Base-by-base conservation (phyloP, 2,113 vertebrate genomes). In the Mixornis gularis region DNA sequence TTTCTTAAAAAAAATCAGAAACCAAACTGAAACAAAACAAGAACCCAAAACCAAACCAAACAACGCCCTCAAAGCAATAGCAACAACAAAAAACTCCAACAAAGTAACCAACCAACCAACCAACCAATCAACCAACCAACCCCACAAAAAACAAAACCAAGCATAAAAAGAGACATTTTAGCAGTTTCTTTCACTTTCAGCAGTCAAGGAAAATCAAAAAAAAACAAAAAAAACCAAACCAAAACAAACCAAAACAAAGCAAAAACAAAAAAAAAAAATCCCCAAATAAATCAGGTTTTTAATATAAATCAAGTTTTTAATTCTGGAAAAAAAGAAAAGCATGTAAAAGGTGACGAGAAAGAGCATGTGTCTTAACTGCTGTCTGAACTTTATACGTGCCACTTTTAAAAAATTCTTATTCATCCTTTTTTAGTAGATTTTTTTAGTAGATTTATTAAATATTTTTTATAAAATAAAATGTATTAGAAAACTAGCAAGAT, bases 11-110 rank as follows among this genome's bases (percentile, higher is more conserved):
- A 17, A 25, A 17, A 22, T 8, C 5, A 1, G 21, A 24, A 60
- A 32, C 2, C 5, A 14, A 29, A 58, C 10, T 4, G 9, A 44
- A 56, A 20, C 6, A 30, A 30, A 22, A 27, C 13, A 36, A 52
- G 19, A 16, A 12, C 3, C 17, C 16, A 4, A 64, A 64, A 25
- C 7, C 2, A 65, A 53, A 46, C 4, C 8, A 32, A 52, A 52
- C 18, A 34, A 41, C 12, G 5, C 3, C 12, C 1, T 9, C 7
- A 32, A 52, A 29, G 0, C 4, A 27, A 32, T 4, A 41, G 13
- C 10, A 55, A 22, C 18, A 46, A 3, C 4, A 46, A 49, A 68
- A n/a, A 43, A 10, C 10, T 6, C 17, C 16, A 58, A 53, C 19
- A 43, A 26, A 30, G 3, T 6, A 34, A 60, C 12, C 5, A 46